These are phyloP conservation scores for Tragelaphus buxtoni DNA, from an alignment of 2,113 vertebrate genomes.

Conservation along the genomic window DNA sequence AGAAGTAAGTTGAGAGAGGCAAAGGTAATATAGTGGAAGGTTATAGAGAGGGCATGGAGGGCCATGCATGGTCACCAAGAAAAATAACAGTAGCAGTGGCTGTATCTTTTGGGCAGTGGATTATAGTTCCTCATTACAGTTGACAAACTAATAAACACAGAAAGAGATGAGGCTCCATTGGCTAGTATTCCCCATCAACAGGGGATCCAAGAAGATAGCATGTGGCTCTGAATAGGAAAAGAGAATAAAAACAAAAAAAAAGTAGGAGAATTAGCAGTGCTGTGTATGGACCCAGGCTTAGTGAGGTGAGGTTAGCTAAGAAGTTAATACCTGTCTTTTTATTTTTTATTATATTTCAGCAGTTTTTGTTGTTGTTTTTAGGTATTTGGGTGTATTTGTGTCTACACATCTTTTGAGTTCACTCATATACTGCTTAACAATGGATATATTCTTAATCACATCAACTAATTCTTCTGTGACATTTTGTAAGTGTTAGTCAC, in stretches of 20 bases:
- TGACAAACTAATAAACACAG: background rate
- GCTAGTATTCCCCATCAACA: background rate
- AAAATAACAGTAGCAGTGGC: background rate
- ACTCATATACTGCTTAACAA: background rate
- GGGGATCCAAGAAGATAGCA: background rate
- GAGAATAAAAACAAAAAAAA: background rate
- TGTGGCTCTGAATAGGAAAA: background rate
- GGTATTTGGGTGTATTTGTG: background rate
- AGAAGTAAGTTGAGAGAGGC: background rate
- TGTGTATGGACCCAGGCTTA: background rate
- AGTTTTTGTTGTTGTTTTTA: background rate
- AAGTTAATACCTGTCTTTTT: background rate
- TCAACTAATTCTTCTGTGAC: background rate
- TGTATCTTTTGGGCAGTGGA: background rate
- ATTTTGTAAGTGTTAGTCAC: background rate
- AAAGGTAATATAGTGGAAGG: background rate
- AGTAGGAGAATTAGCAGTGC: background rate
- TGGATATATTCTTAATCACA: background rate
- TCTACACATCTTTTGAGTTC: background rate
- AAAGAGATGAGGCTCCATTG: background rate
- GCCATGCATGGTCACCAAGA: background rate
- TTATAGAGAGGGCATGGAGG: background rate
- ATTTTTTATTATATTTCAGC: background rate
- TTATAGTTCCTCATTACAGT: background rate
- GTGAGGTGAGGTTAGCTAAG: background rate